Evolutionary conservation across 2,888 invertebrate species (phyloP).

Genomic region (Smittia aterrima): DNA sequence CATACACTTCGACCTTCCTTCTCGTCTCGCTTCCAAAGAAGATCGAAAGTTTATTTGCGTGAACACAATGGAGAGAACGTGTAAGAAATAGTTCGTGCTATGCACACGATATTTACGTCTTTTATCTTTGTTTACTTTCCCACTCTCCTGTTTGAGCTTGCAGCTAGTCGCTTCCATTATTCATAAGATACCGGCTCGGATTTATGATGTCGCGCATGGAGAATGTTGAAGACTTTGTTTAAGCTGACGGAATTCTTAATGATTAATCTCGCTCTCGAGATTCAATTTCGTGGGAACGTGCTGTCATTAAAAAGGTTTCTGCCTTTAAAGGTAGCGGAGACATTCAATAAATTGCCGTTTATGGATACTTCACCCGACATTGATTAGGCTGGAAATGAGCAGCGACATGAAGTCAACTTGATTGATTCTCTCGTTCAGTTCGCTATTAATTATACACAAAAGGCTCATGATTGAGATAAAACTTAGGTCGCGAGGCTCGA

Average conservation of each 20-base stretch:
- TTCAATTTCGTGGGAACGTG: slow-evolving; percentile 41
- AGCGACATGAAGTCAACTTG: slow-evolving; percentile 10
- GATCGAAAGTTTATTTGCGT: slow-evolving; percentile 25
- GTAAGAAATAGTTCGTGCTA: slow-evolving; percentile 40
- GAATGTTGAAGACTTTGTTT: slow-evolving; percentile 19
- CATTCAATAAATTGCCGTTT: slow-evolving; percentile 22
- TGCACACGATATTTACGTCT: slow-evolving; percentile 40
- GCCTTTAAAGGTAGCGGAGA: slow-evolving; percentile 23
- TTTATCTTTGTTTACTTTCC: slow-evolving; percentile 25
- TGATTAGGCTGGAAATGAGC: slow-evolving; percentile 10
- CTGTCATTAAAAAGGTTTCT: slow-evolving; percentile 32
- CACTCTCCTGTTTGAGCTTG: not conserved
- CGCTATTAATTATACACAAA: slow-evolving; percentile 22
- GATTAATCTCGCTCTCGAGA: not conserved
- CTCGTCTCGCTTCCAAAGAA: not conserved
- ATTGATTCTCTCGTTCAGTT: slow-evolving; percentile 9
- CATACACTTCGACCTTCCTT: not conserved
- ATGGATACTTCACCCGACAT: not conserved
- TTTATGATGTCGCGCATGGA: slow-evolving; percentile 34
- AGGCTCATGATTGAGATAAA: slow-evolving; percentile 24
- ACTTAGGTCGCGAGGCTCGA: slow-evolving; percentile 2
- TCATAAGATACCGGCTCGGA: slow-evolving; percentile 21
- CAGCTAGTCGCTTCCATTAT: not conserved
- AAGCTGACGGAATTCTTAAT: slow-evolving; percentile 31
- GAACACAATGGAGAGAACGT: slow-evolving; percentile 7